These are phyloP conservation scores for Xiphophorus birchmanni DNA, from an alignment of 2,797 vertebrate genomes.

Conservation along the genomic window DNA sequence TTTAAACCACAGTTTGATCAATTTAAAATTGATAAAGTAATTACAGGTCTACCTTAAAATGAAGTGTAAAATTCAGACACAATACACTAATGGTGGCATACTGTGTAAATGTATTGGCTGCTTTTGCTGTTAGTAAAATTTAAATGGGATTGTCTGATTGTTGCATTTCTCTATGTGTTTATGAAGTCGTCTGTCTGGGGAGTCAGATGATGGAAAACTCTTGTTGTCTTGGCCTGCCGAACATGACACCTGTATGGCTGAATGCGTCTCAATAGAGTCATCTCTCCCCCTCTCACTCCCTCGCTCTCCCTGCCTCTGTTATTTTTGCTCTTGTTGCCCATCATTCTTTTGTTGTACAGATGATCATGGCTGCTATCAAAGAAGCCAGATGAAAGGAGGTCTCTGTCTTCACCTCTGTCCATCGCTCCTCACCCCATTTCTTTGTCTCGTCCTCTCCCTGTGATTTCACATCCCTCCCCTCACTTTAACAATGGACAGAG, in stretches of 20 bases:
- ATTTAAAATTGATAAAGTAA: neutral
- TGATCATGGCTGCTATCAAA: conserved; percentile 76
- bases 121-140: conserved; percentile 26
- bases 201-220: conserved; percentile 61
- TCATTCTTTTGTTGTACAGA: conserved; percentile 73
- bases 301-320: conserved; percentile 29
- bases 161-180: conserved; percentile 45
- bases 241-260: conserved; percentile 73
- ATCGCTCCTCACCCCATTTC: conserved; percentile 64
- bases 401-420: conserved; percentile 78
- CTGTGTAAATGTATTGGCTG: neutral
- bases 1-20: neutral
- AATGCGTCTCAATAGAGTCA: conserved; percentile 68
- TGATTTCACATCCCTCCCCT: conserved; percentile 65
- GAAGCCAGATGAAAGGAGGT: conserved; percentile 78
- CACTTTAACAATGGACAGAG: conserved; percentile 73
- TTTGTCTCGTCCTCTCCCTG: conserved; percentile 55
- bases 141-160: conserved; percentile 30
- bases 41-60: neutral
- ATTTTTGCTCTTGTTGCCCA: conserved; percentile 59
- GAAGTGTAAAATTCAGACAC: neutral
- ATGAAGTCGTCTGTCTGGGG: conserved; percentile 46
- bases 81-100: neutral
- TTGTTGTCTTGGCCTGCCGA: conserved; percentile 61
- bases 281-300: conserved; percentile 26